Evolutionary conservation across 1,140 invertebrate species (phyloP).

Genomic region (Hyles euphorbiae): DNA sequence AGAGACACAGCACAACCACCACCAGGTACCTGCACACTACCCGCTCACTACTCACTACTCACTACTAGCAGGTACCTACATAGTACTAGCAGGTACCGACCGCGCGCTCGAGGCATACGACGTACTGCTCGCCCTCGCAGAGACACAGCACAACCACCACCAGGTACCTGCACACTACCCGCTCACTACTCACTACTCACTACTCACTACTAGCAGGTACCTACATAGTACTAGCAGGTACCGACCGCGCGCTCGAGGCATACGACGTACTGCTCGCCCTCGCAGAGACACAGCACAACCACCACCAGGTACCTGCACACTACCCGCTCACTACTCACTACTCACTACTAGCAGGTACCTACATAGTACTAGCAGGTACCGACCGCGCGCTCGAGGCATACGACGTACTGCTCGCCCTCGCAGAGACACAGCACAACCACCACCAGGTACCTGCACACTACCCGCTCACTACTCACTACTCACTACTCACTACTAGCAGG

Average conservation of each 20-base stretch:
- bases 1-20: constrained; percentile 62
- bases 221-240: too few species aligned
- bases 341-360: too few species aligned
- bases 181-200: too few species aligned
- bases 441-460: neutral
- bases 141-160: constrained; percentile 47
- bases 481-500: too few species aligned
- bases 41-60: too few species aligned
- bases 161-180: neutral
- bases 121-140: constrained; percentile 83
- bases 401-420: constrained; percentile 84
- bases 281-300: constrained; percentile 72
- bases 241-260: constrained; percentile 85
- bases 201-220: too few species aligned
- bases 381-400: constrained; percentile 87
- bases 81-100: constrained; percentile 78
- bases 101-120: constrained; percentile 87
- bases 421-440: constrained; percentile 71
- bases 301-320: neutral
- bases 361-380: constrained; percentile 38
- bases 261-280: constrained; percentile 87
- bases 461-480: too few species aligned
- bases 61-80: too few species aligned
- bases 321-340: too few species aligned
- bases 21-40: neutral